Conservation (phyloP, 2,888 invertebrate species). For the Patella ulyssiponensis region DNA sequence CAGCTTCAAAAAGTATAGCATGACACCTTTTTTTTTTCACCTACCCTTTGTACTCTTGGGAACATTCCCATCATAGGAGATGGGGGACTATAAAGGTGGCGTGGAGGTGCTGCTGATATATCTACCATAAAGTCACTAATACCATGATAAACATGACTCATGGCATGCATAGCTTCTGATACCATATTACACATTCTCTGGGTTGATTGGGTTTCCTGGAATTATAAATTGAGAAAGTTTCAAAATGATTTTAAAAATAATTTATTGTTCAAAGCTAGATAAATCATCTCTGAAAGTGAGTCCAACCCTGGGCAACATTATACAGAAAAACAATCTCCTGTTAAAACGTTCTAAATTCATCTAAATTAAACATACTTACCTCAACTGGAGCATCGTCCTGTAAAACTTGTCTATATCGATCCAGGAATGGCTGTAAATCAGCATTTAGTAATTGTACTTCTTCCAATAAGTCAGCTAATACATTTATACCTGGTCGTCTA, state of each 20-base stretch:
- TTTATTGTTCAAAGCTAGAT: slow-evolving; percentile 15
- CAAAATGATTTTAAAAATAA: neutral
- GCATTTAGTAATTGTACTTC: slow-evolving; percentile 75
- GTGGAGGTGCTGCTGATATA: slow-evolving; percentile 79
- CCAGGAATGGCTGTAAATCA: slow-evolving; percentile 80
- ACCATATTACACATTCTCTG: slow-evolving; percentile 83
- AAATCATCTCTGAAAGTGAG: slow-evolving; percentile 9
- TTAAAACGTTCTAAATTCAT: no score
- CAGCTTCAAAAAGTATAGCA: no score
- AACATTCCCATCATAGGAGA: no score
- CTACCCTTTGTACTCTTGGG: no score
- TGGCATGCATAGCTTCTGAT: slow-evolving; percentile 85
- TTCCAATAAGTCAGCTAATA: slow-evolving; percentile 77
- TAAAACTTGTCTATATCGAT: slow-evolving; percentile 77
- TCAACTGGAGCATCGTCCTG: neutral
- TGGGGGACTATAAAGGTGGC: slow-evolving; percentile 74
- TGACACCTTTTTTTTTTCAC: no score
- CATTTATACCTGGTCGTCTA: slow-evolving; percentile 73
- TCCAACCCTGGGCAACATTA: no score
- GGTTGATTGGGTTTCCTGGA: slow-evolving; percentile 48
- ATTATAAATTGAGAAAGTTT: slow-evolving; percentile 13
- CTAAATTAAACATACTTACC: no score
- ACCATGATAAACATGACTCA: slow-evolving; percentile 91
- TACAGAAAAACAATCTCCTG: no score
- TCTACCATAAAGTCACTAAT: slow-evolving; percentile 88